Conservation (phyloP, 2,888 invertebrate species). For the Caenorhabditis drosophilae region DNA sequence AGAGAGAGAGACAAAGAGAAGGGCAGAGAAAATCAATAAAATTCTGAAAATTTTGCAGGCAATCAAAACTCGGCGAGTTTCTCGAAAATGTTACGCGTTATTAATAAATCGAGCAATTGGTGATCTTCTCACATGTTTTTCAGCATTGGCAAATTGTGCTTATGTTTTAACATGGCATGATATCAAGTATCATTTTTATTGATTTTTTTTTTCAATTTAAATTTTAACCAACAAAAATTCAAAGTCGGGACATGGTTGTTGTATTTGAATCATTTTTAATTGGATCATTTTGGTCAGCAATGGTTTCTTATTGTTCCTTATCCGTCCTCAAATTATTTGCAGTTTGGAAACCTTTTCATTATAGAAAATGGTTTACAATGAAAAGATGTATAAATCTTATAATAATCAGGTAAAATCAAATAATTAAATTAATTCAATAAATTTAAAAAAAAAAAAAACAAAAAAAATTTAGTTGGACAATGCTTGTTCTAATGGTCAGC, state of each 20-base stretch:
- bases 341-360: slow-evolving; percentile 62
- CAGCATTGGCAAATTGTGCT: slow-evolving; percentile 44
- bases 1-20: too few species aligned
- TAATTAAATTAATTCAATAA: neutral
- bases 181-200: slow-evolving; percentile 58
- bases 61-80: slow-evolving; percentile 59
- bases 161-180: slow-evolving; percentile 56
- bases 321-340: slow-evolving; percentile 61
- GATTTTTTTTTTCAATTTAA: too few species aligned
- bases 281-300: slow-evolving; percentile 61
- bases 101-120: slow-evolving; percentile 66
- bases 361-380: slow-evolving; percentile 64
- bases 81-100: slow-evolving; percentile 65
- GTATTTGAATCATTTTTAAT: slow-evolving; percentile 61
- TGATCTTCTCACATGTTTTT: slow-evolving; percentile 58
- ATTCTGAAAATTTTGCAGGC: slow-evolving; percentile 38
- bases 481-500: slow-evolving; percentile 55
- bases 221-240: too few species aligned
- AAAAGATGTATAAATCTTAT: slow-evolving; percentile 61
- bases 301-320: slow-evolving; percentile 60
- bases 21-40: neutral
- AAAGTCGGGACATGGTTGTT: slow-evolving; percentile 60
- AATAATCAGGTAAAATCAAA: slow-evolving; percentile 45
- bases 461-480: slow-evolving; percentile 52
- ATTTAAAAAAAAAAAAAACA: neutral